Base-by-base conservation (phyloP, 2,888 invertebrate genomes). In the Onchidella celtica region DNA sequence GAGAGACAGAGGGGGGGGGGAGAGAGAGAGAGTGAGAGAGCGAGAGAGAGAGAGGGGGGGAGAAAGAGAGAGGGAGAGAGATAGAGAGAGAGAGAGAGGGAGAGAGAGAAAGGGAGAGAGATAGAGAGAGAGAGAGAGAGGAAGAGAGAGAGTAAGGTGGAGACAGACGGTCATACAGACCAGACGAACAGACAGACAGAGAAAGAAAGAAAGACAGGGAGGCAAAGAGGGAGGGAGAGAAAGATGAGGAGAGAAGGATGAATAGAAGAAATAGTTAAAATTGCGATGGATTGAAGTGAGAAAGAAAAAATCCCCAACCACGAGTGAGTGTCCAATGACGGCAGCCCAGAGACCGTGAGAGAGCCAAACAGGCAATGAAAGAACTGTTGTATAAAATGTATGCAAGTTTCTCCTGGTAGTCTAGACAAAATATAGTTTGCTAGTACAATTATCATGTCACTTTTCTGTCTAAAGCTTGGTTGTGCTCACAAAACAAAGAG, bases 1-100 rank as follows among this genome's bases (percentile, higher is more conserved):
- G 63, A 76, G 29, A 40, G 47, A 40, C 63, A 4, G 66, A 66
- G 47, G 76, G 66, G 63, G 66, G 29, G n/a, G 57, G 63, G 47
- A 69, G n/a, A 40, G 75, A 65, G 38, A 40, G 75, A 75, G 66
- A 66, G 65, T 63, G 4, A 76, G 76, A 66, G 76, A 76, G 63
- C 65, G 29, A 40, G 57, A 55, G 57, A 27, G 57, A 47, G 24
- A 40, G 55, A 24, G 57, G 57, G 27, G 27, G 11, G n/a, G 72
- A 72, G 11, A 34, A 29, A 72, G 47, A 9, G 29, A 29, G 29
- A 29, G 38, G 32, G 3, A 61, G 34, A 27, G 24, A 38, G 11
- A 55, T 3, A 55, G 3, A 6, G 14, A 27, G 27, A 21, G 32
- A 40, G 9, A 21, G 32, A 55, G 57, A 75, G 47, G 38, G n/a